Evolutionary conservation across 2,113 vertebrate species (phyloP).

Genomic region (Eubucco bourcierii): DNA sequence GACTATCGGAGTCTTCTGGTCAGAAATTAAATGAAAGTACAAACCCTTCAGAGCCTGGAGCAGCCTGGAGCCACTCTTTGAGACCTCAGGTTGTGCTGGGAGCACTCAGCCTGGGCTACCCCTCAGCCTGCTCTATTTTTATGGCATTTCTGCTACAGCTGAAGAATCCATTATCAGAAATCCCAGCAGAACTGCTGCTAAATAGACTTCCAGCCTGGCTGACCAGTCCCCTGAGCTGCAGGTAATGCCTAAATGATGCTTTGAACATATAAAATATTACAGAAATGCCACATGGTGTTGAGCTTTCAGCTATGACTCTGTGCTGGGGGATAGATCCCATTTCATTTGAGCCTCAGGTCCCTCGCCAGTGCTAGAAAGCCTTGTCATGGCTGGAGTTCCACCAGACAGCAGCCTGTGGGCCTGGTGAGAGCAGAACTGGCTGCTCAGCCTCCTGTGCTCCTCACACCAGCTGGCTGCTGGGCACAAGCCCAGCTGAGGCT

Average conservation of each 20-base stretch:
- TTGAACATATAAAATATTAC: not conserved
- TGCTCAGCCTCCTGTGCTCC: rapidly evolving
- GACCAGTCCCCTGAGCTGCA: not conserved
- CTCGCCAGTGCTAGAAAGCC: not conserved
- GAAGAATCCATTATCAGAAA: not conserved
- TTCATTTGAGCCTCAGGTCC: not conserved
- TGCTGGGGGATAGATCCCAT: not conserved
- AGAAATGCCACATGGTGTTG: not conserved
- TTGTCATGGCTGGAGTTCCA: not conserved
- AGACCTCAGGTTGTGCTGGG: not conserved
- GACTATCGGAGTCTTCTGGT: not conserved
- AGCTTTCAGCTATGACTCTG: not conserved
- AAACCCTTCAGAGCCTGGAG: not conserved
- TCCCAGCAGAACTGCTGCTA: not conserved
- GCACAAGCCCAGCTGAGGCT: not conserved
- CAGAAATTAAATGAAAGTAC: not conserved
- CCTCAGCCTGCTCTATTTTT: not conserved
- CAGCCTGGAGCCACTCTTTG: not conserved
- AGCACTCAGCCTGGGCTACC: not conserved
- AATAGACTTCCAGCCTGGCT: not conserved
- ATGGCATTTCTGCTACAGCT: not conserved
- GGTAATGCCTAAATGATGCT: not conserved
- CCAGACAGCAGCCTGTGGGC: not conserved
- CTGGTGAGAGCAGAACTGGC: rapidly evolving
- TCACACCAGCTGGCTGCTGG: not conserved